phyloP scores from a whole-genome alignment of 2,797 vertebrate species.

The Vultur gryphus region DNA sequence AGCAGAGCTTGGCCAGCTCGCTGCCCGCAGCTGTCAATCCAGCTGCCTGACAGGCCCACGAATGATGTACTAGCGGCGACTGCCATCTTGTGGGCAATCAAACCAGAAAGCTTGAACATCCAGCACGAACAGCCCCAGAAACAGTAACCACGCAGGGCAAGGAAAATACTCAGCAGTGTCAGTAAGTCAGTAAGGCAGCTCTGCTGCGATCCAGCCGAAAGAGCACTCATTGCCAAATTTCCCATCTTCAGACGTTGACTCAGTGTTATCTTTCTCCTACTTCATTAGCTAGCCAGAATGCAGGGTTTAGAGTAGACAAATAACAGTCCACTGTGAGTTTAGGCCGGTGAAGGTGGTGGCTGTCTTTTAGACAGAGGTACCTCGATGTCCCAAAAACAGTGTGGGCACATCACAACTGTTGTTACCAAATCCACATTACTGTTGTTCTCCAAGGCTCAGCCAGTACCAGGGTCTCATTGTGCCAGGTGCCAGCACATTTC shows the following conservation, averaged over 20 bases:
- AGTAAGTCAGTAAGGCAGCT: rapidly evolving
- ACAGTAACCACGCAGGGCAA: background rate
- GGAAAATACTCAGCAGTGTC: rapidly evolving
- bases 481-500: background rate
- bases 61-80: conserved; percentile 20
- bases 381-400: background rate
- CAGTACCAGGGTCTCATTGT: rapidly evolving
- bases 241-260: background rate
- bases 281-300: rapidly evolving
- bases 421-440: background rate
- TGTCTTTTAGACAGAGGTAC: background rate
- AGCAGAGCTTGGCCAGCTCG: background rate
- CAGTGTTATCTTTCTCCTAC: rapidly evolving
- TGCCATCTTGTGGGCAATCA: conserved; percentile 64
- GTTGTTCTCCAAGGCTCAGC: background rate
- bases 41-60: rapidly evolving
- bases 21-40: background rate
- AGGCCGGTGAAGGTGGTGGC: background rate
- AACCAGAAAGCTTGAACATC: background rate
- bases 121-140: background rate
- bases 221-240: rapidly evolving
- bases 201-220: background rate
- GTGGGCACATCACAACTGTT: background rate
- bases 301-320: background rate
- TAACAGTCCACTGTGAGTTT: rapidly evolving